Evolutionary conservation across 2,113 vertebrate genomes (phyloP), one percentile per base, ranked within the genome.

Genomic region (Picathartes gymnocephalus): DNA sequence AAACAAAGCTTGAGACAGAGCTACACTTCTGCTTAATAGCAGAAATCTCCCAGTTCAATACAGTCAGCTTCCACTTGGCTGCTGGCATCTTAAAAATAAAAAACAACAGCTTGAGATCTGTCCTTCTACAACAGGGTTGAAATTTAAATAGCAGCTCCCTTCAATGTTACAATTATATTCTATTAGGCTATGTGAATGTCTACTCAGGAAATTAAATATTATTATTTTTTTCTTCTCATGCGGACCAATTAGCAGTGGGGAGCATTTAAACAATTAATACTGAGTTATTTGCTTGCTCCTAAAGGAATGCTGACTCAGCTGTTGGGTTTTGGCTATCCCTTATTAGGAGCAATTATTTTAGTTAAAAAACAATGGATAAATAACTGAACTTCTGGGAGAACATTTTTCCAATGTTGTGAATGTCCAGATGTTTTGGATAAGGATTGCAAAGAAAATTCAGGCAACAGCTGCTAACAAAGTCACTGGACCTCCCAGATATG

Each of bases 401-500:
- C 3, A 50, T 30, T 62, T 79, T 87, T 33, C 47, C 30, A 42
- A 7, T 45, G 20, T 77, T 81, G 37, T 40, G 24, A 57, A 65
- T 72, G 19, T 60, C 21, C 23, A 61, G 22, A n/a, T 65, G 20
- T 44, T 83, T 35, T 60, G 12, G 76, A 23, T 33, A 54, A 10
- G 4, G 3, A 51, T 51, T 87, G 47, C 30, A 62, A 45, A 90
- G 47, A 51, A 76, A 57, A 37, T 20, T 22, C 4, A 2, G 13
- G 1, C 3, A 13, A 31, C 4, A 42, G 11, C 22, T 44, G 21
- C 18, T 51, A 81, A 19, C 6, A 69, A 79, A 64, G 6, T 53
- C 3, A 1, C 10, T 0, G 4, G 30, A 35, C 3, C 58, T 12
- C 56, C 25, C 44, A 66, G 56, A 18, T 11, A 51, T n/a, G 62